phyloP scores from a whole-genome alignment of 2,797 vertebrate species.

The Leptodactylus fallax region DNA sequence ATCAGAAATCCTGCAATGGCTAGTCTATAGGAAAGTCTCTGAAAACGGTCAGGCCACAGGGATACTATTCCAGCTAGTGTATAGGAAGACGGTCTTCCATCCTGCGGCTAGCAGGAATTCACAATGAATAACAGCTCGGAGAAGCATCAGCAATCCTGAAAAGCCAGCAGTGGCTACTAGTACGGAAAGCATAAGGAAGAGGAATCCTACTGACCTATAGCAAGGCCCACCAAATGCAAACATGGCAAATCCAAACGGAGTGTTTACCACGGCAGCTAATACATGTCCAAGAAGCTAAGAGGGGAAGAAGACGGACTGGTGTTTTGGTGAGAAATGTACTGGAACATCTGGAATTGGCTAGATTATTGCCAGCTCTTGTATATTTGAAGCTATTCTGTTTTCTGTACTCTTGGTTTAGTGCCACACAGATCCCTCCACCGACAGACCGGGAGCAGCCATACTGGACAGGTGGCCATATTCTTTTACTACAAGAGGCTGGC shows the following conservation, averaged over 20 bases:
- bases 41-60: constrained; percentile 41
- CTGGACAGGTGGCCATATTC: constrained; percentile 23
- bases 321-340: constrained; percentile 11
- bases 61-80: not conserved
- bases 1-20: constrained; percentile 6
- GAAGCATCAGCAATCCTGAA: constrained; percentile 32
- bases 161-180: constrained; percentile 17
- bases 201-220: constrained; percentile 19
- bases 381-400: not conserved
- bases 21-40: not conserved
- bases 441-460: constrained; percentile 6
- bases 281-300: constrained; percentile 29
- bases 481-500: not conserved
- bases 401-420: constrained; percentile 30
- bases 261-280: constrained; percentile 40
- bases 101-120: constrained; percentile 39
- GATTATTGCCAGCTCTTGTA: not conserved
- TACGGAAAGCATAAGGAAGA: constrained; percentile 22
- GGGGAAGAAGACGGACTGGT: not conserved
- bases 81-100: constrained; percentile 43
- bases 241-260: constrained; percentile 38
- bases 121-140: constrained; percentile 17
- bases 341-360: constrained; percentile 16
- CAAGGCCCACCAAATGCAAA: constrained; percentile 43
- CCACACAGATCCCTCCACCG: constrained; percentile 6